These are phyloP conservation scores for Elgaria multicarinata DNA, from an alignment of 2,113 vertebrate species.

Conservation along the genomic window DNA sequence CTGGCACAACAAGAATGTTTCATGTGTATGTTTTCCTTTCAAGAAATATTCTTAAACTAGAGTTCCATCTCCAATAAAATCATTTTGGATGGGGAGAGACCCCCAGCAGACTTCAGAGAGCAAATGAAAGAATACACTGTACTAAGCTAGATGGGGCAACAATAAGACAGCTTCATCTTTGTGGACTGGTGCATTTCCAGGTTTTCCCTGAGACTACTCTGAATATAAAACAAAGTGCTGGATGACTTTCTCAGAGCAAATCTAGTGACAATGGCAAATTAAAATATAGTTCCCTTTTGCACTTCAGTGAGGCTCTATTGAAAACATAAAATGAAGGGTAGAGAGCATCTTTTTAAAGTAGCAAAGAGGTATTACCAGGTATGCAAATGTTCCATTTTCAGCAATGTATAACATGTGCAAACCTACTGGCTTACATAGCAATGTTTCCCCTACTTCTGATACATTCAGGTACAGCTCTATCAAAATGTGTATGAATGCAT, in stretches of 20 bases:
- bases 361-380: not conserved
- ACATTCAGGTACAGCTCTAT: not conserved
- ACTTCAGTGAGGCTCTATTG: not conserved
- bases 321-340: not conserved
- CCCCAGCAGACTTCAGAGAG: not conserved
- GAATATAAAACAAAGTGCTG: not conserved
- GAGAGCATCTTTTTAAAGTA: not conserved
- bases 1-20: not conserved
- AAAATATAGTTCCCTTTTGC: not conserved
- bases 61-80: not conserved
- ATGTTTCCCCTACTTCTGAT: not conserved
- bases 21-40: not conserved
- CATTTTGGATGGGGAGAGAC: not conserved
- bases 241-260: not conserved
- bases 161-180: not conserved
- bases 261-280: not conserved
- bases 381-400: not conserved
- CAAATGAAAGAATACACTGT: not conserved
- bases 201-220: not conserved
- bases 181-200: not conserved
- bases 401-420: not conserved
- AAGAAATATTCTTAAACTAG: not conserved
- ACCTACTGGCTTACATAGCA: not conserved
- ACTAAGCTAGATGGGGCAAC: not conserved
- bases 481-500: not conserved